These are phyloP conservation scores for Tenthredo mesomela DNA, from an alignment of 2,888 invertebrate genomes.

Conservation along the genomic window DNA sequence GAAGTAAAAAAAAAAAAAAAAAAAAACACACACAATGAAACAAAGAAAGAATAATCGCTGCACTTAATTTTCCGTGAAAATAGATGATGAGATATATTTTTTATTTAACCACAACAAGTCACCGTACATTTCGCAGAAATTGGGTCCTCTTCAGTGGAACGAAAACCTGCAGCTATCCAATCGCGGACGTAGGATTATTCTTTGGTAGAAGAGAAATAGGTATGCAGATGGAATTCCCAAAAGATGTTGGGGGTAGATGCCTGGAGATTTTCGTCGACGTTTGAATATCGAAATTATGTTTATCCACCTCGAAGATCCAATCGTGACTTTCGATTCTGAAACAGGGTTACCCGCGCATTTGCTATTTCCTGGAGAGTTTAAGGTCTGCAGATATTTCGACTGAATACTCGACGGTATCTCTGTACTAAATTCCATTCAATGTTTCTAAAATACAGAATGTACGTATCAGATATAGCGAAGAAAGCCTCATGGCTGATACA, in stretches of 20 bases:
- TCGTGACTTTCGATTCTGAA: constrained; percentile 40
- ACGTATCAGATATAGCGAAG: constrained; percentile 10
- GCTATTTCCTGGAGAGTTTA: background rate
- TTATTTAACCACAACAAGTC: background rate
- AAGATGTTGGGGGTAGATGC: constrained; percentile 29
- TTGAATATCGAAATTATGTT: constrained; percentile 49
- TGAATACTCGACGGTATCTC: constrained; percentile 24
- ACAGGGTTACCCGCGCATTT: constrained; percentile 15
- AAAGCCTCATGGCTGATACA: background rate
- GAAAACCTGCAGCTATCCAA: constrained; percentile 21
- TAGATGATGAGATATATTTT: background rate
- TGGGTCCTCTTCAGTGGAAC: background rate
- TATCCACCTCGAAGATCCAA: constrained; percentile 39
- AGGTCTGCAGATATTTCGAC: background rate
- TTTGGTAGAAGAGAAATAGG: background rate
- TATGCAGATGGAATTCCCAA: constrained; percentile 23
- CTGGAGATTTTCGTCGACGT: constrained; percentile 21
- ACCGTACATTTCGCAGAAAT: background rate
- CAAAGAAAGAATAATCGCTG: background rate
- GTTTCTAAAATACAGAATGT: constrained; percentile 12
- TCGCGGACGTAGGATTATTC: constrained; percentile 13
- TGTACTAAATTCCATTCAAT: background rate
- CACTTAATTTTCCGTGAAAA: background rate
- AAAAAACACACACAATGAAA: background rate
- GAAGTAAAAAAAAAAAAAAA: background rate